Conservation (phyloP, 2,888 invertebrate genomes). For the Lumbricus terrestris region DNA sequence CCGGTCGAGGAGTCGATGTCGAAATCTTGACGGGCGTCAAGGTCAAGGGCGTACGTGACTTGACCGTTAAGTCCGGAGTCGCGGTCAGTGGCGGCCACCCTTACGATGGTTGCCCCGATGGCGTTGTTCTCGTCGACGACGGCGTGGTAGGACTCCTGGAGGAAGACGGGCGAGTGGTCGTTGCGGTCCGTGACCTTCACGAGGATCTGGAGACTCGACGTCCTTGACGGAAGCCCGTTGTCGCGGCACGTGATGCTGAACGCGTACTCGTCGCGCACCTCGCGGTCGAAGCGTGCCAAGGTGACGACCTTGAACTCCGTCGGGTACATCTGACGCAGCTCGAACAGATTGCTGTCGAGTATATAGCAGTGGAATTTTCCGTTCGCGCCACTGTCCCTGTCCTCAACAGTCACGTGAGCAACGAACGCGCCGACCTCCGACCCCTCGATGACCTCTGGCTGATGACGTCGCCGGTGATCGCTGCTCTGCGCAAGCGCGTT, state of each 20-base stretch:
- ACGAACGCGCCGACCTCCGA: slow-evolving; percentile 26
- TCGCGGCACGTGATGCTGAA: slow-evolving; percentile 68
- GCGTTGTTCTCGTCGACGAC: slow-evolving; percentile 76
- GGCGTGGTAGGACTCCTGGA: slow-evolving; percentile 62
- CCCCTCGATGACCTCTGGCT: slow-evolving; percentile 26
- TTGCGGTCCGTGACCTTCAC: slow-evolving; percentile 31
- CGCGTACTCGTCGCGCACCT: slow-evolving; percentile 88
- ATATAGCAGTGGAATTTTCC: slow-evolving; percentile 29
- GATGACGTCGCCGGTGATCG: background rate
- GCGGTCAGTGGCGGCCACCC: slow-evolving; percentile 74
- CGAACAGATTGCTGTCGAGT: slow-evolving; percentile 18
- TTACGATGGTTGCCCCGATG: slow-evolving; percentile 72
- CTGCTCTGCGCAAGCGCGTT: slow-evolving; percentile 13
- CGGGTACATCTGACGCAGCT: slow-evolving; percentile 4
- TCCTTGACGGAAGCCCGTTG: slow-evolving; percentile 32
- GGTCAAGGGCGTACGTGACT: slow-evolving; percentile 68
- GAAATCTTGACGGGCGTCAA: background rate
- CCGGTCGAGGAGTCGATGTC: slow-evolving; percentile 16
- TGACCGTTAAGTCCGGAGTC: slow-evolving; percentile 80
- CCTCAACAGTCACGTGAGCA: slow-evolving; percentile 27
- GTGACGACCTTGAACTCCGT: slow-evolving; percentile 66
- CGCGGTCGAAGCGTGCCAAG: slow-evolving; percentile 81
- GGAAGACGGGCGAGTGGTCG: slow-evolving; percentile 29
- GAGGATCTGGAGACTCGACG: slow-evolving; percentile 59
- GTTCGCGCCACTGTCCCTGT: slow-evolving; percentile 25